A percentile compares a stretch with the other conserved stretches of the same genome.
Evolutionary conservation across 2,797 vertebrate genomes (phyloP).

Genomic region (Sparidentex hasta): DNA sequence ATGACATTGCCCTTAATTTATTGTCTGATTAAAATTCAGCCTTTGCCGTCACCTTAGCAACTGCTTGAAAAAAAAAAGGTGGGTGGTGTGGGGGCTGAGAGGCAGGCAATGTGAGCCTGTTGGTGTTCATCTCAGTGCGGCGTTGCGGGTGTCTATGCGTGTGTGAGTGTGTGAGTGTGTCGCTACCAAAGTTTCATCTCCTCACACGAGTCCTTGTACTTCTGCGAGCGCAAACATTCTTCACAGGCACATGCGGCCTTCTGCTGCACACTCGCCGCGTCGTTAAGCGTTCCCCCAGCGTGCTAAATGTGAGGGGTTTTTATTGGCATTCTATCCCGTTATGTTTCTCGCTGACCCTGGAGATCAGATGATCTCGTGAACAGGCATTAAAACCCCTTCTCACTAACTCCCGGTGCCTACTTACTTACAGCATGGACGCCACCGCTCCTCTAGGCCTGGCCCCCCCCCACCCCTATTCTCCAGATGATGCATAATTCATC

Average conservation of each 20-base stretch:
- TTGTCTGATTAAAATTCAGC: conserved; percentile 88
- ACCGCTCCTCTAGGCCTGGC: conserved; percentile 38
- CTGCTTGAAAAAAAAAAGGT: conserved; percentile 83
- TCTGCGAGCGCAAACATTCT: conserved; percentile 56
- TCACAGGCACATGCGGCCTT: conserved; percentile 70
- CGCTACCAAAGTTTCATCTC: conserved; percentile 70
- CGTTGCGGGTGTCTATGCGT: conserved; percentile 48
- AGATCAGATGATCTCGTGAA: neutral
- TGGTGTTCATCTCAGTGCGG: conserved; percentile 67
- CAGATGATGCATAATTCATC: conserved; percentile 70
- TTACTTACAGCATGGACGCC: conserved; percentile 19
- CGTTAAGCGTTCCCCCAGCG: neutral
- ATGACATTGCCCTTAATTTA: conserved; percentile 83
- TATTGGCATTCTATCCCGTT: neutral
- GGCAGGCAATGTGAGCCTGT: conserved; percentile 77
- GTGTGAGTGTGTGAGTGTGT: conserved; percentile 20
- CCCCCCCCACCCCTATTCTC: conserved; percentile 46
- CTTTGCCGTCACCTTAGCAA: conserved; percentile 89
- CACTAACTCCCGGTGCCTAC: neutral
- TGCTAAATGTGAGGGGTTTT: neutral
- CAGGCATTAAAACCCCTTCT: neutral
- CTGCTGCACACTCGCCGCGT: conserved; percentile 44
- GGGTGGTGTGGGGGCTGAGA: conserved; percentile 86
- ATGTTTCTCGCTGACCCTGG: conserved; percentile 29
- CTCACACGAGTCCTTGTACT: conserved; percentile 70